Conservation (phyloP, 2,888 invertebrate species). For the Orgyia antiqua region DNA sequence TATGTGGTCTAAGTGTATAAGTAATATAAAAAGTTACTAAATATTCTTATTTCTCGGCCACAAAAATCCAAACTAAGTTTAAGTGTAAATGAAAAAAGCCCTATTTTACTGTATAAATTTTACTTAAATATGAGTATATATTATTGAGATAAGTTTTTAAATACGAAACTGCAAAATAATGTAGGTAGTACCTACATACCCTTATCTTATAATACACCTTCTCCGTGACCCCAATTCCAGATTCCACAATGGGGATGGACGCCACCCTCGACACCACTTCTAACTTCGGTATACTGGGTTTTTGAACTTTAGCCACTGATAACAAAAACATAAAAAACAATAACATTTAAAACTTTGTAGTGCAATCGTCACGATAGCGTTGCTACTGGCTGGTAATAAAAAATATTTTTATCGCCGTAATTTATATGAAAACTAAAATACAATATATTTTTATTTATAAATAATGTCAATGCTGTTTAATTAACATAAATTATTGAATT, state of each 20-base stretch:
- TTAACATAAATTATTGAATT: too few relatives aligned
- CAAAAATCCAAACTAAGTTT: too few relatives aligned
- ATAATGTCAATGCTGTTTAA: too few relatives aligned
- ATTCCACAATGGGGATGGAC: slow-evolving; percentile 89
- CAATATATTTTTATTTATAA: not conserved
- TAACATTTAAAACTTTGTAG: not conserved
- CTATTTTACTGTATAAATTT: too few relatives aligned
- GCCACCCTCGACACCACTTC: slow-evolving; percentile 87
- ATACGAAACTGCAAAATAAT: slow-evolving; percentile 85
- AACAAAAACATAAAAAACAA: too few relatives aligned
- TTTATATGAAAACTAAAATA: not conserved
- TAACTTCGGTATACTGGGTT: slow-evolving; percentile 71
- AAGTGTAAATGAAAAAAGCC: too few relatives aligned
- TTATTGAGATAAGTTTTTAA: too few relatives aligned
- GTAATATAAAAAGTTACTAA: too few relatives aligned
- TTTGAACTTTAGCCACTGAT: slow-evolving; percentile 50
- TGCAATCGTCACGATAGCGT: not conserved
- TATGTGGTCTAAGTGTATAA: too few relatives aligned
- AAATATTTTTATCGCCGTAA: not conserved
- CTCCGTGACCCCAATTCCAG: slow-evolving; percentile 85
- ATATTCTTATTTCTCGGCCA: too few relatives aligned
- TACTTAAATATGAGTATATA: too few relatives aligned
- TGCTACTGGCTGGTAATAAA: not conserved
- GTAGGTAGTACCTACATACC: slow-evolving; percentile 85
- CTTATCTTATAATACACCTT: slow-evolving; percentile 87